These are phyloP conservation scores for Oceanodroma leucorhoa DNA, from an alignment of 2,797 vertebrate species.

Conservation along the genomic window DNA sequence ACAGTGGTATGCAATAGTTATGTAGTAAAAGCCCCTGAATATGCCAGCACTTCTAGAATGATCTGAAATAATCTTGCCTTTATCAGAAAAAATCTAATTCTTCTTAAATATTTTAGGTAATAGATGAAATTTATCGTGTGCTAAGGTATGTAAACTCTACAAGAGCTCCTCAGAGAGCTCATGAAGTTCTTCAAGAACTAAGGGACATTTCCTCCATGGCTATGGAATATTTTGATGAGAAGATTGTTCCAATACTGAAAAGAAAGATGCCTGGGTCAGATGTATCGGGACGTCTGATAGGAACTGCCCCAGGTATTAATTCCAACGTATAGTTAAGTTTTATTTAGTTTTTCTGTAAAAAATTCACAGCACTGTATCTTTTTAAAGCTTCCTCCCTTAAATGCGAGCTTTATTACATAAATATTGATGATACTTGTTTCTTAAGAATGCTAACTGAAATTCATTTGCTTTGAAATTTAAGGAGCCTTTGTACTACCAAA, in stretches of 20 bases:
- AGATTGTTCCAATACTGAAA: constrained; percentile 97
- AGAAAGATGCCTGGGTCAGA: constrained; percentile 95
- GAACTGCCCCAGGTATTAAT: constrained; percentile 89
- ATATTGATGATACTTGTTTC: constrained; percentile 21
- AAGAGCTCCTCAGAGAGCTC: constrained; percentile 94
- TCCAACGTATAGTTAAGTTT: not conserved
- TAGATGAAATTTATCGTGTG: constrained; percentile 98
- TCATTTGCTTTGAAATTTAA: constrained; percentile 41
- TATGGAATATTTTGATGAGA: constrained; percentile 99
- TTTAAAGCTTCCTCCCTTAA: not conserved
- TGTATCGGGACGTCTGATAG: constrained; percentile 94
- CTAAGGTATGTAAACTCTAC: constrained; percentile 98
- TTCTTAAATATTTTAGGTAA: constrained; percentile 85
- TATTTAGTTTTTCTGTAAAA: constrained; percentile 19
- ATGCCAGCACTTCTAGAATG: not conserved
- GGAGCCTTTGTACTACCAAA: constrained; percentile 27
- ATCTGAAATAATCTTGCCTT: constrained; percentile 43
- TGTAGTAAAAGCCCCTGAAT: not conserved
- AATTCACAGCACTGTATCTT: not conserved
- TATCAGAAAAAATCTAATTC: constrained; percentile 45
- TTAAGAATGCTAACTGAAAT: constrained; percentile 30
- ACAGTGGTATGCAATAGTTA: not conserved
- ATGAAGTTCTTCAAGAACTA: constrained; percentile 96
- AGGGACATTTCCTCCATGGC: constrained; percentile 99
- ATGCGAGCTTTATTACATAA: not conserved